A percentile compares a stretch with the other conserved stretches of the same genome.
Conservation (phyloP, 2,888 invertebrate species). For the Andrena bucephala region DNA sequence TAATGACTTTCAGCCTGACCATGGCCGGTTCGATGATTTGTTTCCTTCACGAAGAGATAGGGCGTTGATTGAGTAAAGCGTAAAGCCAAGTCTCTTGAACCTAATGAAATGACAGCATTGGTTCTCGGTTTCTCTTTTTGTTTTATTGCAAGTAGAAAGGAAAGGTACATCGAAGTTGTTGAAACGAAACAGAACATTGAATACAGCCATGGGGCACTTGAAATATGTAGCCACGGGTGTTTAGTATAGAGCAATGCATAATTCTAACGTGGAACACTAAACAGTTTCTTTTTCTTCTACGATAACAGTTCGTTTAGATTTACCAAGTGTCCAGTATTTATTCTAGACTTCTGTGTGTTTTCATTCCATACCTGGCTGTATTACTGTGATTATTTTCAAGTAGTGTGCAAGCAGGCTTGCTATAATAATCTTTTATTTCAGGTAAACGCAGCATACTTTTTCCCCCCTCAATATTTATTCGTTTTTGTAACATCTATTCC, state of each 20-base stretch:
- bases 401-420: conserved; percentile 57
- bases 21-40: conserved; percentile 50
- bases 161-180: neutral
- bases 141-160: neutral
- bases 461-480: conserved; percentile 22
- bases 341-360: conserved; percentile 34
- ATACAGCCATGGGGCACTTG: conserved; percentile 57
- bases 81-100: neutral
- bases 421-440: conserved; percentile 49
- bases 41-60: conserved; percentile 23
- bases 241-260: conserved; percentile 67
- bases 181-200: conserved; percentile 52
- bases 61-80: neutral
- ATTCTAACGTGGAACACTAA: conserved; percentile 44
- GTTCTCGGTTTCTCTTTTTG: neutral
- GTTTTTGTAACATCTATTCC: conserved; percentile 33
- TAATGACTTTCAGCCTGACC: conserved; percentile 44
- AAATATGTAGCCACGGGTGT: conserved; percentile 68
- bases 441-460: conserved; percentile 54
- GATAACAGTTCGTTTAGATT: conserved; percentile 30
- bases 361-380: conserved; percentile 54
- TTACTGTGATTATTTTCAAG: conserved; percentile 46
- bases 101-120: too few species aligned
- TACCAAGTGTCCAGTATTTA: conserved; percentile 24
- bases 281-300: conserved; percentile 67